Evolutionary conservation across 1,140 invertebrate species (phyloP).

Genomic region (Adelges cooleyi): DNA sequence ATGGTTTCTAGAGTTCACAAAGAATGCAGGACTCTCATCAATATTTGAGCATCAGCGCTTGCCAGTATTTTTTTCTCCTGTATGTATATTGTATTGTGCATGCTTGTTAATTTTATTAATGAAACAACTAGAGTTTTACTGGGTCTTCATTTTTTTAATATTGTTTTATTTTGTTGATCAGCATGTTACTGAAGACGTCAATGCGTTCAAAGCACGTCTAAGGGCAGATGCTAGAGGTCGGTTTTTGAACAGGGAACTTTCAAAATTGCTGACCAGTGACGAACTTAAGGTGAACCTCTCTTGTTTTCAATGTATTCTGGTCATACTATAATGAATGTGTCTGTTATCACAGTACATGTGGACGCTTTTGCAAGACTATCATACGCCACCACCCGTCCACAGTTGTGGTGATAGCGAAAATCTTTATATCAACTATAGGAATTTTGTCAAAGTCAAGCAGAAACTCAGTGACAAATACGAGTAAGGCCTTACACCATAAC

Average conservation of each 20-base stretch:
- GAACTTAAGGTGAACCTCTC: background rate
- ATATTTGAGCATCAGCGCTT: no score
- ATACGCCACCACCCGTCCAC: background rate
- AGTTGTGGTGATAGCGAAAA: background rate
- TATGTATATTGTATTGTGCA: no score
- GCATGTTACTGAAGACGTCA: background rate
- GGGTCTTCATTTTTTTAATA: no score
- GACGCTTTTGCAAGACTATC: conserved; percentile 6
- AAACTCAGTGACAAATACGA: conserved; percentile 6
- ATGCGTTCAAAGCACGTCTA: background rate
- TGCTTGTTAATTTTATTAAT: no score
- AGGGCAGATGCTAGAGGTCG: background rate
- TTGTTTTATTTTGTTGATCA: background rate
- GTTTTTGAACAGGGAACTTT: background rate
- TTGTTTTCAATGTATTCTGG: no score
- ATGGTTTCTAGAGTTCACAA: no score
- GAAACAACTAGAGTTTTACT: no score
- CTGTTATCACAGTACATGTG: background rate
- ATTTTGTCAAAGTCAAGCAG: background rate
- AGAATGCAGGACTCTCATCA: no score
- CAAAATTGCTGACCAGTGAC: background rate
- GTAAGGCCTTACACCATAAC: no score
- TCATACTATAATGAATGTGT: background rate
- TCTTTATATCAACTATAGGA: background rate
- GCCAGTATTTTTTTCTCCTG: no score